A percentile compares a stretch with the other conserved stretches of the same genome.
These are phyloP conservation scores for Hybognathus amarus DNA, from an alignment of 2,797 vertebrate genomes.

Conservation along the genomic window DNA sequence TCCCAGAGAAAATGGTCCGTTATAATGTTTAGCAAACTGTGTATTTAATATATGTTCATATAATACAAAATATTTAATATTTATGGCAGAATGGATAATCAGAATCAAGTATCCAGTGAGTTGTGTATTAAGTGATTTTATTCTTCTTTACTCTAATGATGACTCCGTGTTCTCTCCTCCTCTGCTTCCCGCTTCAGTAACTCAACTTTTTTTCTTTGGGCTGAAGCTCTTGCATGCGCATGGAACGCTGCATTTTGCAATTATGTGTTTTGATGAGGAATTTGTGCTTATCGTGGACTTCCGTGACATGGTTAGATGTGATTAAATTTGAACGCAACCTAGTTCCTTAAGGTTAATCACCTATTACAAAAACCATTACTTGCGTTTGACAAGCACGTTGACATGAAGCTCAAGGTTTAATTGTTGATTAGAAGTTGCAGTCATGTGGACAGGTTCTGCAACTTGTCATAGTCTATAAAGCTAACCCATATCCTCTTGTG, in stretches of 20 bases:
- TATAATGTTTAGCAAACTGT: not conserved
- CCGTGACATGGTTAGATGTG: conserved; percentile 68
- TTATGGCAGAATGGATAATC: not conserved
- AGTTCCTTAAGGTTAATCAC: conserved; percentile 76
- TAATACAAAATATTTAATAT: not conserved
- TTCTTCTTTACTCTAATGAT: conserved; percentile 20
- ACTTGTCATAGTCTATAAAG: conserved; percentile 18
- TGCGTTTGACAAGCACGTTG: conserved; percentile 72
- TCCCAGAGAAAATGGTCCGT: not conserved
- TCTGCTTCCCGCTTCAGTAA: conserved; percentile 64
- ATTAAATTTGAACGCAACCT: conserved; percentile 73
- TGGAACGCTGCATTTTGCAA: conserved; percentile 70
- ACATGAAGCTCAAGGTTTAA: conserved; percentile 67
- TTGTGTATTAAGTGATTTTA: not conserved
- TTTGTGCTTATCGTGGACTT: conserved; percentile 68
- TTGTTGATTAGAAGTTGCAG: conserved; percentile 42
- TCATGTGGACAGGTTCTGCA: conserved; percentile 31
- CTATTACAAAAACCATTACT: conserved; percentile 77
- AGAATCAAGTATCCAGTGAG: conserved; percentile 3
- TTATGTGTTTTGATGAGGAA: conserved; percentile 75
- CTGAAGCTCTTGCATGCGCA: conserved; percentile 63
- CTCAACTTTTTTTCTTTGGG: conserved; percentile 62
- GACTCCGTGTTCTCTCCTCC: conserved; percentile 31
- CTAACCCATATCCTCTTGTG: not conserved
- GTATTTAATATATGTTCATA: not conserved